Percentiles rank a stretch among this genome's conserved stretches.
Conservation (phyloP, 92 coral and sea anemone genomes). For the Actinernus sp. region DNA sequence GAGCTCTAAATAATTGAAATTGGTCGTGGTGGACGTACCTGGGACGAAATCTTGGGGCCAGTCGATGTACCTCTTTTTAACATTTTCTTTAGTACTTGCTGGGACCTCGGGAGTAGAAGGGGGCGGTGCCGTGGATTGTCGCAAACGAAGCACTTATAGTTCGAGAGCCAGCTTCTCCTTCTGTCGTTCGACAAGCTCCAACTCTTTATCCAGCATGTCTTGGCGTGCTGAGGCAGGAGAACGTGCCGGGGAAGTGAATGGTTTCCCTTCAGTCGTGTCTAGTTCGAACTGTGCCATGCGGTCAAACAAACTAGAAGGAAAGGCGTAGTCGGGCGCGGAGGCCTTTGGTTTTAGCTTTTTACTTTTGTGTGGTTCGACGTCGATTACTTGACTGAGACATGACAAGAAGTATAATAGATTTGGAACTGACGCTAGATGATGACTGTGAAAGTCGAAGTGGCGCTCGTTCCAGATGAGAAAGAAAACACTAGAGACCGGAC, state of each 20-base stretch:
- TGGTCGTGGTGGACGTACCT: not conserved
- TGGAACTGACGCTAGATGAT: too few relatives aligned
- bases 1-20: not conserved
- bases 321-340: not conserved
- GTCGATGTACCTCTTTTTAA: not conserved
- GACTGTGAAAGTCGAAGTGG: too few relatives aligned
- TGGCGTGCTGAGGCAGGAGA: not conserved
- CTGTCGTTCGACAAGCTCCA: not conserved
- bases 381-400: too few relatives aligned
- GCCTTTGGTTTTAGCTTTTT: not conserved
- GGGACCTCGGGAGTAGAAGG: not conserved
- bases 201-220: not conserved
- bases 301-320: not conserved
- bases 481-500: too few relatives aligned
- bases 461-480: too few relatives aligned
- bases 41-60: not conserved
- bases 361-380: too few relatives aligned
- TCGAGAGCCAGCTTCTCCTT: slow-evolving; percentile 3
- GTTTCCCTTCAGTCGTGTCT: not conserved
- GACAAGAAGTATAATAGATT: too few relatives aligned
- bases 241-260: not conserved
- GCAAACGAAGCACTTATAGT: too few relatives aligned
- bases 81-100: not conserved
- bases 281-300: not conserved
- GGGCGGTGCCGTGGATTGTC: not conserved